Percentiles rank a stretch among this genome's conserved stretches.
These are phyloP conservation scores for Calliphora vicina DNA, from an alignment of 1,140 invertebrate genomes.

Conservation along the genomic window DNA sequence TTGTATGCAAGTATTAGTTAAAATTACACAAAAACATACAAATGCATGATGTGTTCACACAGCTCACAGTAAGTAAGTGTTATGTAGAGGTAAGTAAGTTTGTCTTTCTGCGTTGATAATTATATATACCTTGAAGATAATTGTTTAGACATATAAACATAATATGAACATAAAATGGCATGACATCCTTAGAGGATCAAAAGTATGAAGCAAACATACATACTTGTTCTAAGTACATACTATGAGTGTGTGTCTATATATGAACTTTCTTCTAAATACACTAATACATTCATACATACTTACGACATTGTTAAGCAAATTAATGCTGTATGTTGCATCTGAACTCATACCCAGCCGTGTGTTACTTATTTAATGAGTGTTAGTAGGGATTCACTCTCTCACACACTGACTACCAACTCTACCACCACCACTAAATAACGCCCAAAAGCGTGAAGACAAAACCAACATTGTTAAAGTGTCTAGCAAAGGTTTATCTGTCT, in stretches of 20 bases:
- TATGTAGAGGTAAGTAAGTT: not conserved
- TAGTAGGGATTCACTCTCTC: not conserved
- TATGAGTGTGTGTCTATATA: not conserved
- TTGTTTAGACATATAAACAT: constrained; percentile 63
- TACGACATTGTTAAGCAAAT: not conserved
- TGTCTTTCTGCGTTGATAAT: constrained; percentile 10
- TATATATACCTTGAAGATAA: constrained; percentile 62
- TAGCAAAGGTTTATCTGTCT: not conserved
- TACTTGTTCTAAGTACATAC: not conserved
- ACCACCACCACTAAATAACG: constrained; percentile 23
- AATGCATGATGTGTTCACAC: too few species aligned
- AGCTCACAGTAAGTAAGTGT: not conserved
- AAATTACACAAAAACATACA: too few species aligned
- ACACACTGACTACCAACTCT: not conserved
- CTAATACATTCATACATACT: not conserved
- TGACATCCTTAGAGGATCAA: constrained; percentile 59
- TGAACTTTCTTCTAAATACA: not conserved
- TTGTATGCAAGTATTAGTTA: not conserved
- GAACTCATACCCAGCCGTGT: not conserved
- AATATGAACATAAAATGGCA: constrained; percentile 60
- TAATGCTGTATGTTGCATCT: not conserved
- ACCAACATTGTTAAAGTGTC: constrained; percentile 3
- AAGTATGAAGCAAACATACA: not conserved
- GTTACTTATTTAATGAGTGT: constrained; percentile 27
- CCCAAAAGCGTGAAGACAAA: constrained; percentile 19